A percentile compares a stretch with the other conserved stretches of the same genome.
phyloP scores from a whole-genome alignment of 1,140 invertebrate species.

The Heliconius melpomene region DNA sequence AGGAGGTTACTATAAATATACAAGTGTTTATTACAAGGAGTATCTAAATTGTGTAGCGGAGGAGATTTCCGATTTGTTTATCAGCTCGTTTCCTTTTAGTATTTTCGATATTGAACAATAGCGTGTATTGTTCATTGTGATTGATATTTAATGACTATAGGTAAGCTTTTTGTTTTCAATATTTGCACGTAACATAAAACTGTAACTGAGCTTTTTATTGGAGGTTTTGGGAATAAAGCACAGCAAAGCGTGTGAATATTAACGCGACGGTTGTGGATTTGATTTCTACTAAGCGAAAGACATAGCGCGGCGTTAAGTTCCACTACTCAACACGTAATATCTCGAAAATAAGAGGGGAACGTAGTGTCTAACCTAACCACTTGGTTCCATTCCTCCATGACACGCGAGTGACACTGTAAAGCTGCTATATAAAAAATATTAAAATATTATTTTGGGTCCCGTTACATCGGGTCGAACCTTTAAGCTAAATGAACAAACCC shows the following conservation, averaged over 20 bases:
- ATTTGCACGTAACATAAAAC: background rate
- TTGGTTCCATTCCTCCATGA: no score
- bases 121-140: slow-evolving; percentile 11
- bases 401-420: no score
- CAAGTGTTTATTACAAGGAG: slow-evolving; percentile 4
- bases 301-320: no score
- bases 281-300: no score
- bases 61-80: slow-evolving; percentile 25
- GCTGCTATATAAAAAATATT: background rate
- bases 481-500: slow-evolving; percentile 20
- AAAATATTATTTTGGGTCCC: background rate
- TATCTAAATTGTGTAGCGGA: slow-evolving; percentile 19
- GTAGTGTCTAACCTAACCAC: no score
- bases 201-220: background rate
- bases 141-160: slow-evolving; percentile 15
- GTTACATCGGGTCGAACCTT: slow-evolving; percentile 15
- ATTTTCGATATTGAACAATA: slow-evolving; percentile 14
- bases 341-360: no score
- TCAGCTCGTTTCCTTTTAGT: slow-evolving; percentile 7
- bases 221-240: no score
- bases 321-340: no score
- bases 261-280: no score
- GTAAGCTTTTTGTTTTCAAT: background rate
- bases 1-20: background rate
- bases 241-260: no score